Evolutionary conservation across 2,888 invertebrate genomes (phyloP), one percentile per base, ranked within the genome.

Genomic region (Chouioia cunea): DNA sequence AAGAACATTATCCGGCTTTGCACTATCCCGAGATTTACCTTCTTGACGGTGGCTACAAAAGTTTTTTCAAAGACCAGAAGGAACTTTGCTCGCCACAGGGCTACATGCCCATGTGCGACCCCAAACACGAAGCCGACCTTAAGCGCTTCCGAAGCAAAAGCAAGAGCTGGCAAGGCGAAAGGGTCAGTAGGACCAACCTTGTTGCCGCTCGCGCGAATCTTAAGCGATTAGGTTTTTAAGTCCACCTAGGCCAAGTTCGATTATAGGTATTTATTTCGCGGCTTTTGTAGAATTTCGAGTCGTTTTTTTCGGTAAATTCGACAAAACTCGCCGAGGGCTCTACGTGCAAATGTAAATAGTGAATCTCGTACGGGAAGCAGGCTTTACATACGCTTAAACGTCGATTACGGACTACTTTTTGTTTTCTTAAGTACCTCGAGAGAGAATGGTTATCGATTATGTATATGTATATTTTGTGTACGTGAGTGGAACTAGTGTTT

Each of bases 11-110:
- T 86, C 99, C 99, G 0, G 87, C 90, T 0, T 88, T 99, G 0
- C 88, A 93, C 82, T 97, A 94, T 87, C 98, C 98, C 0, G 99
- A 99, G 86, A 88, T 97, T 2, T 99, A 99, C 86, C 88, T 99
- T 1, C 88, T 99, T 23, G 93, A 96, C 81, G 96, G 96, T 1
- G 97, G 96, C 50, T 97, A 97, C 87, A 93, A 94, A 81, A 89
- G 89, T 43, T 97, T 99, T 87, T 96, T 89, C 85, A 89, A 90
- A 76, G 86, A 88, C 0, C 90, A 91, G 80, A 87, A 91, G 23
- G 87, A 89, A 0, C 87, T 94, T 58, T 93, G 95, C 81, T 90
- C 89, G 44, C 95, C 95, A 0, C 87, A 89, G 57, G 88, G 89
- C 0, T 96, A 98, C 85, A 90, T 91, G 47, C 92, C 93, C 65